These are phyloP conservation scores for Sphaerophoria rueppellii DNA, from an alignment of 2,888 invertebrate species.

Conservation along the genomic window DNA sequence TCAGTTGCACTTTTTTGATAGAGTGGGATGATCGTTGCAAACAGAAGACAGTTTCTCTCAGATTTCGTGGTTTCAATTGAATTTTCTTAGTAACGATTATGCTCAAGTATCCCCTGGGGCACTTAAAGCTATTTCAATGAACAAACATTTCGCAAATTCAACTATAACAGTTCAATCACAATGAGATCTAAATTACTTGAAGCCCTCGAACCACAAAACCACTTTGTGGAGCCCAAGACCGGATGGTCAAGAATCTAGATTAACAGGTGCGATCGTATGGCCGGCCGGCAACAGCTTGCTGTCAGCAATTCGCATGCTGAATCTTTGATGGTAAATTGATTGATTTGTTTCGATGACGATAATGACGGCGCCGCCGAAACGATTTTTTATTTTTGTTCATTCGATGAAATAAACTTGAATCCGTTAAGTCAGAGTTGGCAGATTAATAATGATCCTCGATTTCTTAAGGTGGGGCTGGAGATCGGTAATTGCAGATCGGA, in stretches of 20 bases:
- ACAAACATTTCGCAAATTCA: slow-evolving; percentile 44
- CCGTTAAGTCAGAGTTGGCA: slow-evolving; percentile 19
- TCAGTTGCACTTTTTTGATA: slow-evolving; percentile 50
- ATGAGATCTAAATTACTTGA: slow-evolving; percentile 46
- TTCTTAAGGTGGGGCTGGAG: slow-evolving; percentile 30
- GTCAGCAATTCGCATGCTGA: slow-evolving; percentile 46
- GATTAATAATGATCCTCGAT: slow-evolving; percentile 49
- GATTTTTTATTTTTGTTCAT: slow-evolving; percentile 21
- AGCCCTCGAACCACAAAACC: slow-evolving; percentile 53
- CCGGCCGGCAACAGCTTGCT: slow-evolving; percentile 45
- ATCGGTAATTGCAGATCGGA: slow-evolving; percentile 16
- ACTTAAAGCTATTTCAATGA: slow-evolving; percentile 39
- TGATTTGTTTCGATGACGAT: slow-evolving; percentile 34
- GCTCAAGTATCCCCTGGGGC: slow-evolving; percentile 19
- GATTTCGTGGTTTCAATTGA: slow-evolving; percentile 6
- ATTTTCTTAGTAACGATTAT: slow-evolving; percentile 4
- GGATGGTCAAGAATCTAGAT: background rate
- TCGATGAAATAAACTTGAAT: slow-evolving; percentile 20
- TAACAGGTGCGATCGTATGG: slow-evolving; percentile 15
- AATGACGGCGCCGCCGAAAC: slow-evolving; percentile 26
- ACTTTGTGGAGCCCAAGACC: background rate
- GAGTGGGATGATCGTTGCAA: slow-evolving; percentile 44
- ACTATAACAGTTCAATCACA: slow-evolving; percentile 24
- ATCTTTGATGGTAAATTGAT: slow-evolving; percentile 57
- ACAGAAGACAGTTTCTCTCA: background rate